Evolutionary conservation across 2,888 invertebrate species (phyloP).

Genomic region (Ectobius pallidus): DNA sequence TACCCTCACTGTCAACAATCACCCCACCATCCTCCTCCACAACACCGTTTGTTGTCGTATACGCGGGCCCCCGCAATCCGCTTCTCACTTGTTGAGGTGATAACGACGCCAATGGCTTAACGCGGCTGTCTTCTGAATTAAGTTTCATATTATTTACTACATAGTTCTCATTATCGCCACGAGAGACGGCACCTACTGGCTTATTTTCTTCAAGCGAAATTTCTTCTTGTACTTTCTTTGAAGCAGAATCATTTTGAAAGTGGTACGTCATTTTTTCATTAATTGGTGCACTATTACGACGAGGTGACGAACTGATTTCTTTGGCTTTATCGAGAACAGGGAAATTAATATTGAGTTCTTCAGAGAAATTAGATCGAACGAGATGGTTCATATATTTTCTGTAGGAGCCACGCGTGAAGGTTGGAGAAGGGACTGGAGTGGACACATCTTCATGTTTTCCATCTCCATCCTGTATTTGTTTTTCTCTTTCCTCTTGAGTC

Average conservation of each 20-base stretch:
- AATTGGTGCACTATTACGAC: neutral
- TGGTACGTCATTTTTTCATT: neutral
- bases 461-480: neutral
- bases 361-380: conserved; percentile 34
- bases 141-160: neutral
- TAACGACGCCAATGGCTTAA: neutral
- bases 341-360: neutral
- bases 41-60: neutral
- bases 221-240: neutral
- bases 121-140: neutral
- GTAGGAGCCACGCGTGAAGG: conserved; percentile 40
- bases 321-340: too few species aligned
- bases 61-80: neutral
- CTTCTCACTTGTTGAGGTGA: neutral
- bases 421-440: neutral
- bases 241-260: neutral
- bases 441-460: neutral
- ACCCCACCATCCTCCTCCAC: conserved; percentile 15
- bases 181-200: neutral
- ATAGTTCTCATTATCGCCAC: neutral
- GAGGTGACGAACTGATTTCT: too few species aligned
- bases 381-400: conserved; percentile 43
- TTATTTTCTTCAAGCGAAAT: neutral
- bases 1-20: conserved; percentile 12
- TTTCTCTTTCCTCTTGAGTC: neutral